Percentiles rank a stretch among this genome's conserved stretches.
These are phyloP conservation scores for Anguilla obscura DNA, from an alignment of 2,797 vertebrate species.

Conservation along the genomic window DNA sequence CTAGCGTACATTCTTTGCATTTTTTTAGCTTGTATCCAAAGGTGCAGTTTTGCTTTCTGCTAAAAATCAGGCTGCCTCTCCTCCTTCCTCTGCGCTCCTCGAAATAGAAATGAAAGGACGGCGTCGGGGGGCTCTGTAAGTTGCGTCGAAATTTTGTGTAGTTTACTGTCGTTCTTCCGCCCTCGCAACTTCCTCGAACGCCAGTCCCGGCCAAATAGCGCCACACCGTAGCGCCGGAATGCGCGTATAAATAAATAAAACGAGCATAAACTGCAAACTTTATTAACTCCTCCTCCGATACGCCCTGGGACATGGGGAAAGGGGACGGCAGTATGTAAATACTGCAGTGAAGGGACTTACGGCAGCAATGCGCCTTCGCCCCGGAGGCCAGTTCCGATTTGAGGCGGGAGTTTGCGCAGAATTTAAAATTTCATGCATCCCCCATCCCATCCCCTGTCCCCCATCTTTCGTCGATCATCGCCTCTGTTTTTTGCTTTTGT, in stretches of 20 bases:
- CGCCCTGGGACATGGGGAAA: conserved; percentile 25
- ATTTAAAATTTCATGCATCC: conserved; percentile 22
- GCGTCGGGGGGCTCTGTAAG: not conserved
- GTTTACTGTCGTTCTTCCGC: not conserved
- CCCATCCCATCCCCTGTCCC: not conserved
- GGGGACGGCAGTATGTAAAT: conserved; percentile 33
- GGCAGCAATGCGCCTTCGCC: conserved; percentile 29
- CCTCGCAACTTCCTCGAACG: not conserved
- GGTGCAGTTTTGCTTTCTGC: not conserved
- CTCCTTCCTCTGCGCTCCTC: not conserved
- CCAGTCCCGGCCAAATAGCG: not conserved
- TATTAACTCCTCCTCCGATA: conserved; percentile 31
- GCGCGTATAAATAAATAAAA: conserved; percentile 12
- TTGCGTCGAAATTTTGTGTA: not conserved
- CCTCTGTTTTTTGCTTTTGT: conserved; percentile 14
- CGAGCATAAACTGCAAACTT: conserved; percentile 18
- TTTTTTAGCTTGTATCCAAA: not conserved
- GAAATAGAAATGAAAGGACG: not conserved
- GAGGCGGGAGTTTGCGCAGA: conserved; percentile 19
- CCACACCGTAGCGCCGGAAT: not conserved
- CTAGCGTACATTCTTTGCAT: not conserved
- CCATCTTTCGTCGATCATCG: not conserved
- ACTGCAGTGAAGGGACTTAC: conserved; percentile 32
- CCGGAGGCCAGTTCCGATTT: conserved; percentile 29
- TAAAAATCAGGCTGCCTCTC: not conserved